Evolutionary conservation across 1,140 invertebrate species (phyloP).

Genomic region (Delia radicum): DNA sequence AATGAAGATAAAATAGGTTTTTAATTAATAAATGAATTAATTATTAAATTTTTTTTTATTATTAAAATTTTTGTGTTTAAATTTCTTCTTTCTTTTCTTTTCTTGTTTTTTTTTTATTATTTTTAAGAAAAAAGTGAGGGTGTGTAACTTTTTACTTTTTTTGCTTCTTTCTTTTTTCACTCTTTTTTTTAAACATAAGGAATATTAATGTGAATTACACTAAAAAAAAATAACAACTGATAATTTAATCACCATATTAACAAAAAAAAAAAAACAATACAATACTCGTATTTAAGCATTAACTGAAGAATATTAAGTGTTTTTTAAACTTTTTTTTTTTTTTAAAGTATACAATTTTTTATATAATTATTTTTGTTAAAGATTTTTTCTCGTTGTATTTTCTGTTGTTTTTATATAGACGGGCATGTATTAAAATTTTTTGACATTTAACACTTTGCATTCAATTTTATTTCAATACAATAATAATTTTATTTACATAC

Average conservation of each 20-base stretch:
- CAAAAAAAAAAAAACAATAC: background rate
- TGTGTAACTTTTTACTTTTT: background rate
- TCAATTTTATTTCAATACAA: background rate
- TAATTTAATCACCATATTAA: background rate
- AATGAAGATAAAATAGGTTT: too few species aligned
- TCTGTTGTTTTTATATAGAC: background rate
- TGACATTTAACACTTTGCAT: conserved; percentile 4
- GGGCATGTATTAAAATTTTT: background rate
- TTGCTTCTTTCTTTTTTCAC: background rate
- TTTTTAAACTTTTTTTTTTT: background rate
- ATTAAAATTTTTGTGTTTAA: background rate
- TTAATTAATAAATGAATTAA: too few species aligned
- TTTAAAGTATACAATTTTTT: background rate
- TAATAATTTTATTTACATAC: background rate
- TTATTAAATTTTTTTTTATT: background rate
- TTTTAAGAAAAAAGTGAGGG: background rate
- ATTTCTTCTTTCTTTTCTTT: background rate
- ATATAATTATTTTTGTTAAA: background rate
- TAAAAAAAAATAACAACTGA: background rate
- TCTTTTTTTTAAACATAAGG: background rate
- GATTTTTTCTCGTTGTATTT: background rate
- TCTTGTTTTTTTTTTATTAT: background rate
- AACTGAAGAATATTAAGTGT: background rate
- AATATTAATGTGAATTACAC: background rate
- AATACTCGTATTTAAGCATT: too few species aligned